A percentile compares a stretch with the other conserved stretches of the same genome.
phyloP scores from a whole-genome alignment of 2,888 invertebrate species.

The Therioaphis trifolii region DNA sequence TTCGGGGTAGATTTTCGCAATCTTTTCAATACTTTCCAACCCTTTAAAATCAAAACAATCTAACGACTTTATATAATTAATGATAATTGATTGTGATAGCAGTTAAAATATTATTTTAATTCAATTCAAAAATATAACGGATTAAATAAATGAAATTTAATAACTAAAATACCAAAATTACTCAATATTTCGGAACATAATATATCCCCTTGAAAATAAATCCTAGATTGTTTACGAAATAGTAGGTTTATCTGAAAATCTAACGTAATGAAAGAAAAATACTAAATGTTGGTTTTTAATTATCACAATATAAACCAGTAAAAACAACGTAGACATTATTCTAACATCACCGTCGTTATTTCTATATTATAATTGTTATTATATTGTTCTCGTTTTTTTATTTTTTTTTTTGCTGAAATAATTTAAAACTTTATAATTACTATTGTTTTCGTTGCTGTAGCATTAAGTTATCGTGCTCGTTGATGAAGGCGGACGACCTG shows the following conservation, averaged over 20 bases:
- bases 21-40: too few relatives aligned
- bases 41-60: too few relatives aligned
- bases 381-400: neutral
- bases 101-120: too few relatives aligned
- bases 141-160: too few relatives aligned
- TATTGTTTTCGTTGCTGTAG: neutral
- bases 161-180: too few relatives aligned
- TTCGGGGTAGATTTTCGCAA: too few relatives aligned
- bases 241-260: neutral
- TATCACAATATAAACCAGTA: neutral
- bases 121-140: too few relatives aligned
- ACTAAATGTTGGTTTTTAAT: constrained; percentile 38
- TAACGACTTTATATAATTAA: too few relatives aligned
- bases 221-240: neutral
- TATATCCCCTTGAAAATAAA: too few relatives aligned
- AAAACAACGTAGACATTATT: neutral
- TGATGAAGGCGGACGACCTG: neutral
- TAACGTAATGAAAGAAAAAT: constrained; percentile 17
- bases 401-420: neutral
- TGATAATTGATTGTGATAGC: too few relatives aligned
- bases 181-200: too few relatives aligned
- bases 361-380: neutral
- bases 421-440: neutral
- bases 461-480: too few relatives aligned
- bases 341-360: neutral